These are phyloP conservation scores for Platysternon megacephalum DNA, from an alignment of 2,113 vertebrate genomes.

Conservation along the genomic window DNA sequence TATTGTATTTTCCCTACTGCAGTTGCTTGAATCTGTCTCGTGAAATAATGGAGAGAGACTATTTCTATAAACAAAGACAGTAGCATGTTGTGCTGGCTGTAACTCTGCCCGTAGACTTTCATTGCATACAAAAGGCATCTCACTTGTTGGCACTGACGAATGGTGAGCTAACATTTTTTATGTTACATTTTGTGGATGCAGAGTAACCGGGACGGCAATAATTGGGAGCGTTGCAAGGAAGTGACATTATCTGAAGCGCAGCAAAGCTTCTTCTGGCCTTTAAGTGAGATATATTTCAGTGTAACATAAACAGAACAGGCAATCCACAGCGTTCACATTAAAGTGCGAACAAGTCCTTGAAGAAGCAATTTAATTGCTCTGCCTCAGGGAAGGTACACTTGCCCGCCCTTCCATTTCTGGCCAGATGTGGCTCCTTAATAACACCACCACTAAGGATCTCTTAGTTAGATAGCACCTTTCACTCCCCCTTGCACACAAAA, in stretches of 20 bases:
- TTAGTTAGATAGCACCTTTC: neutral
- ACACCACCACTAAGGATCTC: neutral
- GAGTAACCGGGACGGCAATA: neutral
- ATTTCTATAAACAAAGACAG: neutral
- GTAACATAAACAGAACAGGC: neutral
- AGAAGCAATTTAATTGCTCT: neutral
- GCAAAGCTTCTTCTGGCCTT: neutral
- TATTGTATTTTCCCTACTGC: neutral
- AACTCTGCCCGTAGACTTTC: neutral
- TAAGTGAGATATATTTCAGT: neutral
- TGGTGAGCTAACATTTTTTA: too few relatives aligned
- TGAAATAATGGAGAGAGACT: neutral
- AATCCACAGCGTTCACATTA: too few relatives aligned
- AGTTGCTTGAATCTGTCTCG: neutral
- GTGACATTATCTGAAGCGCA: neutral
- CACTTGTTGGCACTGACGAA: neutral
- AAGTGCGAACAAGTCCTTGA: neutral
- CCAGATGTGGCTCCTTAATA: neutral
- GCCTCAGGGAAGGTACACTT: neutral
- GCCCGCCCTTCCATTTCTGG: neutral
- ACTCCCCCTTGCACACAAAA: neutral
- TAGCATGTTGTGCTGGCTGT: neutral
- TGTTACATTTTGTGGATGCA: neutral
- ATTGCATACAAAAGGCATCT: neutral
- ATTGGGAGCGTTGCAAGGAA: too few relatives aligned